These are phyloP conservation scores for Araneus ventricosus DNA, from an alignment of 1,140 invertebrate species.

Conservation along the genomic window DNA sequence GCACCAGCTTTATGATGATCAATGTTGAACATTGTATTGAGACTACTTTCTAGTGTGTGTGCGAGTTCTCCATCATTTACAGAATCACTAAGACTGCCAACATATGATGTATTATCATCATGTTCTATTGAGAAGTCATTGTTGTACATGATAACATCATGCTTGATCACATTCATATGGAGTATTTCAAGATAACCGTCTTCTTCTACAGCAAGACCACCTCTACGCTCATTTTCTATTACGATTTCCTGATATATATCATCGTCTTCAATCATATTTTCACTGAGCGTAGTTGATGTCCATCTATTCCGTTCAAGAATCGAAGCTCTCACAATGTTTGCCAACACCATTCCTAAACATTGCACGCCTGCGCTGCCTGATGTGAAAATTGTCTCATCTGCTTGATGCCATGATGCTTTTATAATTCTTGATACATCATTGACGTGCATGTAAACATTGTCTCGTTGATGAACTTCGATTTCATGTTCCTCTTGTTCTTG, in stretches of 20 bases:
- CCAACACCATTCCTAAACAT: conserved; percentile 38
- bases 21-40: conserved; percentile 24
- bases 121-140: conserved; percentile 30
- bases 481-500: background rate
- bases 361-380: background rate
- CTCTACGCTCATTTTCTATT: background rate
- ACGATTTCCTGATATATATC: conserved; percentile 45
- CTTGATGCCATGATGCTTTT: conserved; percentile 57
- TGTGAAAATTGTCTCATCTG: conserved; percentile 50
- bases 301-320: conserved; percentile 30
- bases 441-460: background rate
- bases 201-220: conserved; percentile 17
- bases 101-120: background rate
- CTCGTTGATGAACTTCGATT: conserved; percentile 12
- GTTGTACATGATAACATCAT: conserved; percentile 34
- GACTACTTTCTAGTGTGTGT: background rate
- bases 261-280: conserved; percentile 58
- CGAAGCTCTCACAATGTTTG: conserved; percentile 55
- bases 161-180: conserved; percentile 44
- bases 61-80: conserved; percentile 16
- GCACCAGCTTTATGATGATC: conserved; percentile 7
- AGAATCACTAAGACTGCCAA: conserved; percentile 41
- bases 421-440: conserved; percentile 57
- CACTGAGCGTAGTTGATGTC: conserved; percentile 38
- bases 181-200: conserved; percentile 17